Conservation (phyloP, 2,888 invertebrate genomes). For the Pseudococcus viburni region DNA sequence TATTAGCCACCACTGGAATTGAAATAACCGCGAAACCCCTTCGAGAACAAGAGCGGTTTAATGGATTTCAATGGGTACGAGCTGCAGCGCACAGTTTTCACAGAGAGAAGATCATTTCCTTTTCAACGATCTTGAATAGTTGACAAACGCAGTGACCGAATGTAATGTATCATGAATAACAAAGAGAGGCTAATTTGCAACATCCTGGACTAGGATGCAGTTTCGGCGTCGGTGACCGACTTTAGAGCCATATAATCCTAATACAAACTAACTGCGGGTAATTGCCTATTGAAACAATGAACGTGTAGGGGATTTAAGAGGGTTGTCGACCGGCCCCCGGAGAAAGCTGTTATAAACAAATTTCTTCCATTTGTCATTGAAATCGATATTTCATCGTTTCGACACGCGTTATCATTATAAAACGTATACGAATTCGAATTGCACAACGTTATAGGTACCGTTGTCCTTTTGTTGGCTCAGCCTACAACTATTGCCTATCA, state of each 20-base stretch:
- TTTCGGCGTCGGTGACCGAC: conserved; percentile 29
- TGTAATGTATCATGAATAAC: conserved; percentile 64
- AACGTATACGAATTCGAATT: neutral
- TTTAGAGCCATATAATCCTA: conserved; percentile 4
- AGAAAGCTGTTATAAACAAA: conserved; percentile 33
- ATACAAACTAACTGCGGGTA: conserved; percentile 54
- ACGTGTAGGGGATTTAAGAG: conserved; percentile 34
- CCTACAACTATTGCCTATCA: too few relatives aligned
- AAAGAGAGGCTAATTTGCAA: conserved; percentile 64
- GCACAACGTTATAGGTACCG: neutral
- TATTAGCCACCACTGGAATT: conserved; percentile 59
- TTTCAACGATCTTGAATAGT: conserved; percentile 64
- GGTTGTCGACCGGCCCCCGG: conserved; percentile 22
- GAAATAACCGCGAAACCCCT: conserved; percentile 36
- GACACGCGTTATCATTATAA: conserved; percentile 15
- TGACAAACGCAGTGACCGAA: conserved; percentile 64
- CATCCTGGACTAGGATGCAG: conserved; percentile 61
- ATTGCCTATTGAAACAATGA: conserved; percentile 59
- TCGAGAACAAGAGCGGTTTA: conserved; percentile 60
- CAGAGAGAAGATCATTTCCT: conserved; percentile 59
- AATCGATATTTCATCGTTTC: conserved; percentile 48
- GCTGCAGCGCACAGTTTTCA: neutral
- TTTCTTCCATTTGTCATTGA: conserved; percentile 47
- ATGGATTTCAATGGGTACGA: conserved; percentile 59
- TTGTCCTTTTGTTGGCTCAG: too few relatives aligned